Evolutionary conservation across 1,140 invertebrate genomes (phyloP), one percentile per base, ranked within the genome.

Genomic region (Papilio xuthus): DNA sequence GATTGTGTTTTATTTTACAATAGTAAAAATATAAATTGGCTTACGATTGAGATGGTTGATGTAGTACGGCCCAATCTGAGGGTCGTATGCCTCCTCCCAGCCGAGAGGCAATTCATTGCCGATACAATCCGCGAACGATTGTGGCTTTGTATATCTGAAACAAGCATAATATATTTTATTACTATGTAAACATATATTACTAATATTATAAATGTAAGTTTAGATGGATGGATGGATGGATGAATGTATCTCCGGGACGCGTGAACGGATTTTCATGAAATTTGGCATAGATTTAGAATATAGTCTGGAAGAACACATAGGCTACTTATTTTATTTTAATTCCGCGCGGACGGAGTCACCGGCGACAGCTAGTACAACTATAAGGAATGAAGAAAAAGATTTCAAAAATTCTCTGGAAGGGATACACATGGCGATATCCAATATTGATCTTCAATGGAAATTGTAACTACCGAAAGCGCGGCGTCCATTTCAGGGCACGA

Each of bases 41-140:
- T 97, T 95, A 98, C 98, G 97, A 93, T 97, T 98, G 92, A 98
- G 96, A 95, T 99, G 98, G 94, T 99, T 98, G 93, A 99, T 98
- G 94, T 98, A 99, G 94, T 99, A 99, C 56, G 97, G 96, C 71
- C 98, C 98, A 89, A 99, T 97, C 91, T 98, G 97, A 75, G 97
- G 96, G 94, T 99, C 98, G 91, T 97, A 98, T 20, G 97, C 96
- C 94, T 99, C 97, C 94, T 99, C 98, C 99, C 99, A 99, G 80
- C 99, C 98, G 85, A 98, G 95, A 53, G 98, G 98, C 88, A 99
- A 94, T 94, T 99, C 98, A 95, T 99, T 98, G 86, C 98, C 98
- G 89, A 99, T 97, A 94, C 99, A 99, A 93, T 99, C 99, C 81
- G 98, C 98, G 95, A 99, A 99, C 63, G 97, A 97, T 93, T 98